Conservation (phyloP, 2,797 vertebrate species). For the Acanthurus tractus region DNA sequence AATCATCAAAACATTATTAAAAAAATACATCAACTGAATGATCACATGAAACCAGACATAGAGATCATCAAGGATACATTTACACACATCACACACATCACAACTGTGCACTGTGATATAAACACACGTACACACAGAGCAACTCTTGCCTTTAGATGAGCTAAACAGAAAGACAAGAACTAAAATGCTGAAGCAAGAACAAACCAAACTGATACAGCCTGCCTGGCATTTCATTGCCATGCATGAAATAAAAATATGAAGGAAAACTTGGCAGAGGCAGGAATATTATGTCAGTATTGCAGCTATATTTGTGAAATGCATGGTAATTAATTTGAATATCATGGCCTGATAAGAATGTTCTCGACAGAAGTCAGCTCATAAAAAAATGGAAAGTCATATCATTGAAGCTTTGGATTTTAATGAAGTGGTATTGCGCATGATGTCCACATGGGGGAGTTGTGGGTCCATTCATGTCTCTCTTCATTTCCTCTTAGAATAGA, state of each 20-base stretch:
- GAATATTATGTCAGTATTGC: neutral
- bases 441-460: constrained; percentile 78
- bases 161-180: constrained; percentile 23
- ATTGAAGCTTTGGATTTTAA: neutral
- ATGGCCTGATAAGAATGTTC: neutral
- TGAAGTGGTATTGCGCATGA: neutral
- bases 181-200: constrained; percentile 26
- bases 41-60: neutral
- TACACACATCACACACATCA: constrained; percentile 1
- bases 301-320: neutral
- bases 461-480: constrained; percentile 29
- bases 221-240: neutral
- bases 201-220: constrained; percentile 7
- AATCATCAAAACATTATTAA: no score
- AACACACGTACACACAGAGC: no score
- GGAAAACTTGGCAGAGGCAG: neutral
- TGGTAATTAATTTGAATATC: constrained; percentile 1
- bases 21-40: no score
- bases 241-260: neutral
- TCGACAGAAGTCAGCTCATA: neutral
- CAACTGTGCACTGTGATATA: neutral
- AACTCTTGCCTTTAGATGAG: constrained; percentile 32
- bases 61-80: neutral
- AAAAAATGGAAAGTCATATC: neutral
- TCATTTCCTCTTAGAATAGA: neutral